A percentile compares a stretch with the other conserved stretches of the same genome.
Conservation (phyloP, 2,113 vertebrate species). For the Diphyllodes magnificus region DNA sequence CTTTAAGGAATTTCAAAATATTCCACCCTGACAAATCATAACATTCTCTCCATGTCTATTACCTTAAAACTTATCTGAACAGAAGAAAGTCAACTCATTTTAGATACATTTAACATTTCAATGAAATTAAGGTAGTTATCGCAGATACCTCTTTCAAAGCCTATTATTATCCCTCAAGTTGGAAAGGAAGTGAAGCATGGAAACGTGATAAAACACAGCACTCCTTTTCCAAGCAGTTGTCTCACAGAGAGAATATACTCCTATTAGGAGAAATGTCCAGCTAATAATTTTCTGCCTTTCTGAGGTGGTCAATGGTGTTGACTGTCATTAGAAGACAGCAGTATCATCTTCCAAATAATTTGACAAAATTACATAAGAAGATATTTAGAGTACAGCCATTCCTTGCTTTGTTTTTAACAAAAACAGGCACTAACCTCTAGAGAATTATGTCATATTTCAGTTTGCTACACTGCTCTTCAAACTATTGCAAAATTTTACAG, state of each 20-base stretch:
- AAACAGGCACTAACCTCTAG: neutral
- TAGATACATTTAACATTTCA: neutral
- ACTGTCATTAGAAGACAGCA: neutral
- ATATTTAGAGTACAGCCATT: neutral
- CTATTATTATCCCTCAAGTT: neutral
- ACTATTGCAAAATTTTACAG: neutral
- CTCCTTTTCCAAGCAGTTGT: neutral
- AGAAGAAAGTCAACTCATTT: neutral
- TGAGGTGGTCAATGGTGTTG: neutral
- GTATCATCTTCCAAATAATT: neutral
- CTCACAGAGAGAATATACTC: neutral
- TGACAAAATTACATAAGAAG: neutral
- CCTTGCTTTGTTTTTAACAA: neutral
- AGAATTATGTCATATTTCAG: neutral
- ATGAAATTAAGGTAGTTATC: neutral
- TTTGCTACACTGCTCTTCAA: neutral
- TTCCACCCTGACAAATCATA: neutral
- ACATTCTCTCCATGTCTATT: neutral
- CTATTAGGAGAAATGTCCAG: neutral
- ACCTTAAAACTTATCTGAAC: neutral
- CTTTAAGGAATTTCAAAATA: neutral
- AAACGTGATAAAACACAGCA: neutral
- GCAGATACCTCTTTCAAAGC: neutral
- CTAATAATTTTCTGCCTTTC: neutral
- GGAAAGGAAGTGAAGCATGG: neutral